Evolutionary conservation across 2,797 vertebrate genomes (phyloP).

Genomic region (Argya squamiceps): DNA sequence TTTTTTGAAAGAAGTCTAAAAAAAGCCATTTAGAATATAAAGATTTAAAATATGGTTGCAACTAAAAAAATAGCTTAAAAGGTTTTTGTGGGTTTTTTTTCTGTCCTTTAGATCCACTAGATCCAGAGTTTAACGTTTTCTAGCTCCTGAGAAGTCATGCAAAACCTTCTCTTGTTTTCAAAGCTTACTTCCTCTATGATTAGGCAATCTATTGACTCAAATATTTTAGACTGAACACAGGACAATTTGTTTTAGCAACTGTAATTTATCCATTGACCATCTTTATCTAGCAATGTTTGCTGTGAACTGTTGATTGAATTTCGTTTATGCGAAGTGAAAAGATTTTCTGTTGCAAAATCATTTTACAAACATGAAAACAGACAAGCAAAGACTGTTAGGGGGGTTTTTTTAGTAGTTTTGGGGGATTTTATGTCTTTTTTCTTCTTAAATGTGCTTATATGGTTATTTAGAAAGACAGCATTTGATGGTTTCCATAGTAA

Average conservation of each 20-base stretch:
- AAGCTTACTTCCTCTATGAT: background rate
- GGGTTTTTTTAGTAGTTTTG: background rate
- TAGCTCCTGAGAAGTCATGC: background rate
- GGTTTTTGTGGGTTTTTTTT: background rate
- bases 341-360: background rate
- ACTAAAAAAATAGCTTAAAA: background rate
- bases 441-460: background rate
- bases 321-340: background rate
- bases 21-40: background rate
- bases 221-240: background rate
- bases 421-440: fast-evolving
- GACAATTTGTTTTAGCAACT: background rate
- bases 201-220: background rate
- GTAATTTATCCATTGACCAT: background rate
- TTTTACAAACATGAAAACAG: background rate
- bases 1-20: background rate
- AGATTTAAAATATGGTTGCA: background rate
- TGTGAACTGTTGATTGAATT: background rate
- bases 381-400: background rate
- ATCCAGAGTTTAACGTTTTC: background rate
- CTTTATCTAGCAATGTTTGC: background rate
- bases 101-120: background rate
- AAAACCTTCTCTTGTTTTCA: background rate
- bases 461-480: background rate
- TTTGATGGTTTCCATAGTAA: background rate